These are phyloP conservation scores for Pampus argenteus DNA, from an alignment of 2,797 vertebrate species.

Conservation along the genomic window DNA sequence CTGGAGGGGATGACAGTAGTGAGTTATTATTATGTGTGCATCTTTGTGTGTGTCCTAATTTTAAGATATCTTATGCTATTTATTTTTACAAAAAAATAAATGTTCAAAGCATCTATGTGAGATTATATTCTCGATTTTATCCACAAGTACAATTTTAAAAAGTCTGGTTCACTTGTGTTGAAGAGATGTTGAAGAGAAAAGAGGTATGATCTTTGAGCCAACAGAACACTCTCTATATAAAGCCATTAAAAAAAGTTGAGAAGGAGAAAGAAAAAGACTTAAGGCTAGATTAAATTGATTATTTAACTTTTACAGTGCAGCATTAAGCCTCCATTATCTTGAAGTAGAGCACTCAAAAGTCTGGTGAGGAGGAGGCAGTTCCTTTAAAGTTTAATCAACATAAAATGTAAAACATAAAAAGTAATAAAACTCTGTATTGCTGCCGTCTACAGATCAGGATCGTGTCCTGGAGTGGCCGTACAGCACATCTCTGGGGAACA, in stretches of 20 bases:
- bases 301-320: conserved; percentile 6
- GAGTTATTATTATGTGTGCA: conserved; percentile 18
- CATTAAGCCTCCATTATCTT: conserved; percentile 9
- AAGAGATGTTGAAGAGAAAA: background rate
- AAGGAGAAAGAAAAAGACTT: conserved; percentile 4
- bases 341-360: conserved; percentile 24
- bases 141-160: background rate
- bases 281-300: conserved; percentile 27
- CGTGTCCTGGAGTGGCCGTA: conserved; percentile 95
- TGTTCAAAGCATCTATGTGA: background rate
- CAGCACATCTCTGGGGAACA: conserved; percentile 88
- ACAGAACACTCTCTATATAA: background rate
- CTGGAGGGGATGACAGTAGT: conserved; percentile 78
- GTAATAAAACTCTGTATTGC: conserved; percentile 24
- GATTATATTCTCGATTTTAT: background rate
- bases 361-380: conserved; percentile 1
- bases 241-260: conserved; percentile 3
- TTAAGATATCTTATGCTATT: background rate
- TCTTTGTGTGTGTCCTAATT: background rate
- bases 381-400: conserved; percentile 31
- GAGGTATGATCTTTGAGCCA: background rate
- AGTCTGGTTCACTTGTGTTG: background rate
- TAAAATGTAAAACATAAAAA: conserved; percentile 41
- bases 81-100: background rate
- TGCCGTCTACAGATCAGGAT: conserved; percentile 86